Conservation (phyloP, 2,797 vertebrate species). For the Falco cherrug region DNA sequence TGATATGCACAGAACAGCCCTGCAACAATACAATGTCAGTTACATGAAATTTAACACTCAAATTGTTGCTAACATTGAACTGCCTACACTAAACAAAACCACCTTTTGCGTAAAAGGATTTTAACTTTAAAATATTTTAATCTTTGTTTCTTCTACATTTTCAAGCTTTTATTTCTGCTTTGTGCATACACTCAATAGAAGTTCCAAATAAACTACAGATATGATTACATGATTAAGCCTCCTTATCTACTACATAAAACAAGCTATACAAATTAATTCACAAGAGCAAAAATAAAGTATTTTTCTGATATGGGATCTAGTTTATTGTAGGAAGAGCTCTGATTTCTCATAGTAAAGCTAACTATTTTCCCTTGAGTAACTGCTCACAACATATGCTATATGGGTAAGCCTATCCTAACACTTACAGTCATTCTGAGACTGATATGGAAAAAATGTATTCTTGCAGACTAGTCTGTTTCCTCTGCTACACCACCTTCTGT, state of each 20-base stretch:
- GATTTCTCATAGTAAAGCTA: neutral
- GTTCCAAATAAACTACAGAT: neutral
- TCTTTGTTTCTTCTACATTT: neutral
- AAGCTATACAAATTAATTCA: neutral
- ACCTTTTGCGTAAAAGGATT: neutral
- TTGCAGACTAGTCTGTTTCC: neutral
- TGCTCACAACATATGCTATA: neutral
- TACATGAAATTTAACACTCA: neutral
- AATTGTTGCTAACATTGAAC: neutral
- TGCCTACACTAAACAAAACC: neutral
- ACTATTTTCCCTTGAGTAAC: neutral
- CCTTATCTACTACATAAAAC: neutral
- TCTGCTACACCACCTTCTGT: neutral
- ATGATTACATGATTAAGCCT: neutral
- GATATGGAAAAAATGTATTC: neutral
- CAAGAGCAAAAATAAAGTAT: neutral
- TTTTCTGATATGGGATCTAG: neutral
- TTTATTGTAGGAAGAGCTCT: neutral
- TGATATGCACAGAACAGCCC: neutral
- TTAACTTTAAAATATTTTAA: neutral
- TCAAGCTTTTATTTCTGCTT: neutral
- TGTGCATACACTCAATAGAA: neutral
- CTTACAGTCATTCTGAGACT: neutral
- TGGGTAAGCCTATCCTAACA: neutral
- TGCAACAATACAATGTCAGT: neutral